Evolutionary conservation across 2,888 invertebrate species (phyloP).

Genomic region (Anoplius nigerrimus): DNA sequence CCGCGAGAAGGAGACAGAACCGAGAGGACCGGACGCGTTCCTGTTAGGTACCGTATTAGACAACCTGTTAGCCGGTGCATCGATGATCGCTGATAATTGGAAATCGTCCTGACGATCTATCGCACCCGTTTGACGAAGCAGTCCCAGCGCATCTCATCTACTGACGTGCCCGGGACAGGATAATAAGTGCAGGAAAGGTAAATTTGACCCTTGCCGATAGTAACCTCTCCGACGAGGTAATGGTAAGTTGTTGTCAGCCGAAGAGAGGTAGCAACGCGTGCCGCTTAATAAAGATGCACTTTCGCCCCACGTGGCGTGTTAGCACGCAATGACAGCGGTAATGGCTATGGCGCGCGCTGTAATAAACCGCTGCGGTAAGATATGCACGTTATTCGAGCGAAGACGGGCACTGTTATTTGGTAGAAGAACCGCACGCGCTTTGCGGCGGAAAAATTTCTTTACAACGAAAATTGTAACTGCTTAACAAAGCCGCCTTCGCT

Average conservation of each 20-base stretch:
- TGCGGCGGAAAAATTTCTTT: too few species aligned
- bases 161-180: not conserved
- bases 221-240: not conserved
- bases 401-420: slow-evolving; percentile 26
- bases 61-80: too few species aligned
- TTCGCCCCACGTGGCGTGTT: slow-evolving; percentile 45
- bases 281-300: slow-evolving; percentile 58
- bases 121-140: too few species aligned
- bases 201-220: too few species aligned
- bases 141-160: too few species aligned
- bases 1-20: too few species aligned
- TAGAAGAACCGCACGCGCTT: too few species aligned
- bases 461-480: too few species aligned
- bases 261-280: slow-evolving; percentile 14
- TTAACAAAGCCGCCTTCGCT: too few species aligned
- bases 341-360: slow-evolving; percentile 55
- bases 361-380: slow-evolving; percentile 61
- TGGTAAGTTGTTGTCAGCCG: too few species aligned
- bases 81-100: slow-evolving; percentile 62
- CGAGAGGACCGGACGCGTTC: too few species aligned
- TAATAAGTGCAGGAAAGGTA: not conserved
- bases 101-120: slow-evolving; percentile 54
- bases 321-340: slow-evolving; percentile 59
- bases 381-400: slow-evolving; percentile 55
- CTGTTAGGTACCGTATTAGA: too few species aligned